Evolutionary conservation across 2,888 invertebrate genomes (phyloP).

Genomic region (Colletes collaris): DNA sequence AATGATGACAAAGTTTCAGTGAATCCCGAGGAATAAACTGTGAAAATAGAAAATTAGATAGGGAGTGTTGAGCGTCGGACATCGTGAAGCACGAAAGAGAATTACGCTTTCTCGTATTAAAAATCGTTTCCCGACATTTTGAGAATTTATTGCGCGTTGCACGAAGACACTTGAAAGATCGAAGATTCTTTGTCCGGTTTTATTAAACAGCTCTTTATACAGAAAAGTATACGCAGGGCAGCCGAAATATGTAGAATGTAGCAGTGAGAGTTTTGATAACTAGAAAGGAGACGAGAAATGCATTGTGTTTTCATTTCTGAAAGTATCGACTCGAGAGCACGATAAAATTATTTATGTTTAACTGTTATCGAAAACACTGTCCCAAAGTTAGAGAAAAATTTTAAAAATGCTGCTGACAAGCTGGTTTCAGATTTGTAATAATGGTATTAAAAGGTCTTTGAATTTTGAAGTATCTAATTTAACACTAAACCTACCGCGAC

Average conservation of each 20-base stretch:
- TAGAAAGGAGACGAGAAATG: background rate
- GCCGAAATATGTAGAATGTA: slow-evolving; percentile 33
- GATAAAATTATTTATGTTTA: background rate
- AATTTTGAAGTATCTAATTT: background rate
- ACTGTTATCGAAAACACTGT: background rate
- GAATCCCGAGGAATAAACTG: background rate
- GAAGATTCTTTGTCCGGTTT: slow-evolving; percentile 59
- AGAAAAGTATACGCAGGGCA: slow-evolving; percentile 47
- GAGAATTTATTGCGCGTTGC: slow-evolving; percentile 8
- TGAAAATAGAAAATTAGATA: slow-evolving; percentile 1
- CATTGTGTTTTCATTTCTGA: background rate
- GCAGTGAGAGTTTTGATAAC: background rate
- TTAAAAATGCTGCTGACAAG: background rate
- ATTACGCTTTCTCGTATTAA: slow-evolving; percentile 44
- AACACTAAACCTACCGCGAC: no score
- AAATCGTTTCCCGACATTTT: background rate
- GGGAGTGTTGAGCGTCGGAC: background rate
- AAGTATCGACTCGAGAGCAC: no score
- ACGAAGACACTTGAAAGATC: slow-evolving; percentile 64
- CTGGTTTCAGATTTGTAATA: background rate
- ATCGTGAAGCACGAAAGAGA: slow-evolving; percentile 11
- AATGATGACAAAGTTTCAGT: background rate
- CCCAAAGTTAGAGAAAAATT: background rate
- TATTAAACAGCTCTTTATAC: slow-evolving; percentile 59
- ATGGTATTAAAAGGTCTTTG: background rate